Evolutionary conservation across 1,140 invertebrate species (phyloP).

Genomic region (Tetramorium simillimum): DNA sequence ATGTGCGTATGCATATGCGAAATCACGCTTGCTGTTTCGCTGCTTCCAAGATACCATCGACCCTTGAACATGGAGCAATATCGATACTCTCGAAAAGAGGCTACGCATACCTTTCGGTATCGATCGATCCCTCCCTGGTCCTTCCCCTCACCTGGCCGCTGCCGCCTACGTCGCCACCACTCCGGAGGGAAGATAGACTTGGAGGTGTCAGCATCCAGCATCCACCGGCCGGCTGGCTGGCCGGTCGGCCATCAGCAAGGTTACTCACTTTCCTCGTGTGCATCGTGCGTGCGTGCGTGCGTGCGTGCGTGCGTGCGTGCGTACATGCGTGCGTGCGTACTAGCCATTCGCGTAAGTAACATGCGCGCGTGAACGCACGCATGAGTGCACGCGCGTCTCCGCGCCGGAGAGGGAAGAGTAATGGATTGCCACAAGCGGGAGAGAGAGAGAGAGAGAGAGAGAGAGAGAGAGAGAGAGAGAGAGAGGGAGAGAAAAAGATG

Average conservation of each 20-base stretch:
- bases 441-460: constrained; percentile 65
- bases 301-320: neutral
- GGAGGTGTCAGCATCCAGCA: constrained; percentile 62
- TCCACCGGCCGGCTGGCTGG: constrained; percentile 45
- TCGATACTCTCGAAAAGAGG: constrained; percentile 12
- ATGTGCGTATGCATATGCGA: neutral
- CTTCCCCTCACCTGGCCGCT: constrained; percentile 65
- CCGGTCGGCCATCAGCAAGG: constrained; percentile 66
- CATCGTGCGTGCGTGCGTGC: neutral
- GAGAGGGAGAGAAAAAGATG: neutral
- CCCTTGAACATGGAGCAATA: constrained; percentile 25
- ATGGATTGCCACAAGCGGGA: constrained; percentile 35
- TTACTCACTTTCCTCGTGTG: constrained; percentile 75
- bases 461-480: constrained; percentile 31
- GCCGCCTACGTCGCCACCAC: neutral
- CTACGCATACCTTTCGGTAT: constrained; percentile 33
- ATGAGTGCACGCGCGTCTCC: constrained; percentile 42
- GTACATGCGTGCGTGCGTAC: constrained; percentile 15
- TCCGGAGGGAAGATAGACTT: constrained; percentile 63
- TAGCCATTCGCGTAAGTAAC: constrained; percentile 6
- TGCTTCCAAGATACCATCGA: neutral
- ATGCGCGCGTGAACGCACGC: constrained; percentile 32
- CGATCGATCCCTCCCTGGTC: constrained; percentile 55
- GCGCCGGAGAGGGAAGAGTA: constrained; percentile 38
- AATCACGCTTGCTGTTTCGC: neutral